A percentile compares a stretch with the other conserved stretches of the same genome.
phyloP scores from a whole-genome alignment of 2,888 invertebrate genomes.

The Amiota minor region DNA sequence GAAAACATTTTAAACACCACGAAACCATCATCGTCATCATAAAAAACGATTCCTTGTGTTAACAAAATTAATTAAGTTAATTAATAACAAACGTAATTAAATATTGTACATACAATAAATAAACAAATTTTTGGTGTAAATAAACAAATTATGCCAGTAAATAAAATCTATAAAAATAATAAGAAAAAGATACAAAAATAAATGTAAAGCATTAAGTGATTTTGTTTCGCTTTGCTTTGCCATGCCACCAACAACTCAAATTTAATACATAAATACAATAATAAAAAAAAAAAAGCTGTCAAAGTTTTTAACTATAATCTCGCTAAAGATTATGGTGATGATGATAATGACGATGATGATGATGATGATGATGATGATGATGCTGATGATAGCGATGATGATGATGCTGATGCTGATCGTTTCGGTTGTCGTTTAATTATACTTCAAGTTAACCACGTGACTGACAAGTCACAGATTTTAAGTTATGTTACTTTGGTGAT shows the following conservation, averaged over 20 bases:
- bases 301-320: not conserved
- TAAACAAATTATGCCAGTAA: constrained; percentile 16
- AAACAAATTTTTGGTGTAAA: constrained; percentile 20
- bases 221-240: not conserved
- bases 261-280: not conserved
- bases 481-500: not conserved
- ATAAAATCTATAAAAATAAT: not conserved
- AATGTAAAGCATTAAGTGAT: not conserved
- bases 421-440: not conserved
- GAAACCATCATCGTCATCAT: no score
- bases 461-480: not conserved
- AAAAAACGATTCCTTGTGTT: not conserved
- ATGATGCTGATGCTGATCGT: constrained; percentile 1
- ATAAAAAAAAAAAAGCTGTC: constrained; percentile 5
- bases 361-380: not conserved
- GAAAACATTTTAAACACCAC: no score
- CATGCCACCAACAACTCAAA: not conserved
- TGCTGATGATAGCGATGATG: not conserved
- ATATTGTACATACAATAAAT: no score
- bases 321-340: not conserved
- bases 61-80: constrained; percentile 49
- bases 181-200: not conserved
- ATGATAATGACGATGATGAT: not conserved
- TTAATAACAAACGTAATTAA: constrained; percentile 25
- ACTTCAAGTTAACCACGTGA: constrained; percentile 12